Evolutionary conservation across 2,888 invertebrate genomes (phyloP).

Genomic region (Byasa hedistus): DNA sequence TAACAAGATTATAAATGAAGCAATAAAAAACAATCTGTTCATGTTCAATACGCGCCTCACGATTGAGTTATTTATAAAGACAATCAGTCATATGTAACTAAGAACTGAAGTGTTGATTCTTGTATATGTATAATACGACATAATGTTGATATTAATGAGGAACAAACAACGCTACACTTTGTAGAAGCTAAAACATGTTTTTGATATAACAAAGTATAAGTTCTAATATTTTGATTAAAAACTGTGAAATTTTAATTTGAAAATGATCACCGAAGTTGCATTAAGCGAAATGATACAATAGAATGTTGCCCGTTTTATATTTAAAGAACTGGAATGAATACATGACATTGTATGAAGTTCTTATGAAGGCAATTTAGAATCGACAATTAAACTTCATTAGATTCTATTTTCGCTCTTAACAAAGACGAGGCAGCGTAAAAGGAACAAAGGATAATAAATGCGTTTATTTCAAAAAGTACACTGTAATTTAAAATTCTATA

Average conservation of each 20-base stretch:
- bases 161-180: background rate
- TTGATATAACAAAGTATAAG: background rate
- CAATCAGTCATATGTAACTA: too few species aligned
- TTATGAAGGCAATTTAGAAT: constrained; percentile 39
- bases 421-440: constrained; percentile 40
- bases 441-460: constrained; percentile 37
- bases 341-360: constrained; percentile 29
- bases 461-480: constrained; percentile 12
- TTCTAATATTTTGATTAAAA: too few species aligned
- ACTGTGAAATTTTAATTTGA: too few species aligned
- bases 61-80: too few species aligned
- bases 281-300: background rate
- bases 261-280: background rate
- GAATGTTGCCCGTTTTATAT: background rate
- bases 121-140: background rate
- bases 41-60: too few species aligned
- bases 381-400: constrained; percentile 54
- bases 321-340: background rate
- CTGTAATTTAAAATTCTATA: constrained; percentile 14
- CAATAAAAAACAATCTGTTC: background rate
- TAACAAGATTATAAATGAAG: background rate
- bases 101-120: background rate
- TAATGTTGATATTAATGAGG: background rate
- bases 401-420: constrained; percentile 47
- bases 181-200: background rate